Evolutionary conservation across 2,888 invertebrate genomes (phyloP).

Genomic region (Onthophagus sagittarius): DNA sequence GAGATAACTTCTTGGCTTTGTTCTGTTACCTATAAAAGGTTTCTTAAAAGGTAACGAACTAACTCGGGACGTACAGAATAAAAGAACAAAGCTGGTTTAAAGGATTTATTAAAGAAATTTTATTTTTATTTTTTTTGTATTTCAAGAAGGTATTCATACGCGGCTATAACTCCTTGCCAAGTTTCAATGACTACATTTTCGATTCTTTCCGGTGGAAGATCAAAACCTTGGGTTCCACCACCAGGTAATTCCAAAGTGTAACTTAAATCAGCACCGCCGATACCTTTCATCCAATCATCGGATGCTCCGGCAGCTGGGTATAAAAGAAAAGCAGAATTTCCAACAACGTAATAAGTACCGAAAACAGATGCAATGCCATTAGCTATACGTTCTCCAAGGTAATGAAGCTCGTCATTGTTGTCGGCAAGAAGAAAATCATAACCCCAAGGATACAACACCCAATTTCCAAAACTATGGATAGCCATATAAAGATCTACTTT

Average conservation of each 20-base stretch:
- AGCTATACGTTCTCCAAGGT: conserved; percentile 48
- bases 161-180: conserved; percentile 56
- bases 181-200: conserved; percentile 56
- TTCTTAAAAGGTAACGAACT: not conserved
- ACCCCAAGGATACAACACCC: conserved; percentile 66
- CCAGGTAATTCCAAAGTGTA: conserved; percentile 65
- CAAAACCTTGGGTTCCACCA: conserved; percentile 54
- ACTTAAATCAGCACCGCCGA: conserved; percentile 54
- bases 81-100: not conserved
- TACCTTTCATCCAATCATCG: conserved; percentile 61
- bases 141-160: conserved; percentile 42
- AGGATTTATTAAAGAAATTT: not conserved
- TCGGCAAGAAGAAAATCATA: conserved; percentile 52
- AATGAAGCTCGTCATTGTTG: conserved; percentile 49
- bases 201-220: conserved; percentile 55
- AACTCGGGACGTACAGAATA: not conserved
- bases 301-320: conserved; percentile 58
- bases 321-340: conserved; percentile 50
- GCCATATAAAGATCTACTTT: conserved; percentile 63
- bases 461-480: conserved; percentile 72
- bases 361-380: conserved; percentile 43
- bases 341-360: conserved; percentile 42
- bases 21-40: not conserved
- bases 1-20: not conserved
- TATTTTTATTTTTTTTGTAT: not conserved